Evolutionary conservation across 2,113 vertebrate species (phyloP), one percentile per base, ranked within the genome.

Genomic region (Lepus europaeus): DNA sequence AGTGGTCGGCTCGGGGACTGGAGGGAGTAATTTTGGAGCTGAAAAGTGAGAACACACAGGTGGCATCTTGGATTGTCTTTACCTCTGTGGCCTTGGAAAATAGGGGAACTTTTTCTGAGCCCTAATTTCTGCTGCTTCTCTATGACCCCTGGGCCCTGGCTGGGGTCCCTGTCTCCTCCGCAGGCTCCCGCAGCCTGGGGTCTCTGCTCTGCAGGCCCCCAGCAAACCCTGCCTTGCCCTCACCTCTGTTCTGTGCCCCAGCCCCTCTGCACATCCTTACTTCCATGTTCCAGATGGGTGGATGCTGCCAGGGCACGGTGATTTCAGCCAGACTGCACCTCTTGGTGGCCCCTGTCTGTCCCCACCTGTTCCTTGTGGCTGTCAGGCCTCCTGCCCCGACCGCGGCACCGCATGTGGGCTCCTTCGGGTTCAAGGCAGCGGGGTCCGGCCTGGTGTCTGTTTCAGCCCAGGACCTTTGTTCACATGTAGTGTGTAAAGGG

Each of bases 371-470:
- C 20, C 63, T 9, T 3, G 3, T 78, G 64, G 70, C 10, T 16
- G 8, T 39, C 49, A 14, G 82, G 45, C 8, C 27, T 22, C 49
- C 29, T 56, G 23, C 13, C 10, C 56, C 7, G 29, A 20, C 13
- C 13, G 3, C 2, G 51, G 36, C 59, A 6, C 25, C 11, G 10
- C 31, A 3, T 2, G 45, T n/a, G 25, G 13, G 8, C 16, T 6
- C 16, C 14, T n/a, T 25, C 27, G 31, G 5, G 7, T 33, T 14
- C 9, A 2, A 74, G 1, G 16, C 31, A 16, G 51, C 10, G 8
- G 39, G 14, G 9, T 12, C 9, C 13, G 0, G 11, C 5, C 36
- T 36, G 25, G 3, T 13, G 27, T 45, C 53, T 36, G 45, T 11
- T 69, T 56, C 63, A 22, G 29, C 23, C 1, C 31, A 70, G 33